A percentile compares a stretch with the other conserved stretches of the same genome.
Conservation (phyloP, 2,888 invertebrate species). For the Meganola albula region DNA sequence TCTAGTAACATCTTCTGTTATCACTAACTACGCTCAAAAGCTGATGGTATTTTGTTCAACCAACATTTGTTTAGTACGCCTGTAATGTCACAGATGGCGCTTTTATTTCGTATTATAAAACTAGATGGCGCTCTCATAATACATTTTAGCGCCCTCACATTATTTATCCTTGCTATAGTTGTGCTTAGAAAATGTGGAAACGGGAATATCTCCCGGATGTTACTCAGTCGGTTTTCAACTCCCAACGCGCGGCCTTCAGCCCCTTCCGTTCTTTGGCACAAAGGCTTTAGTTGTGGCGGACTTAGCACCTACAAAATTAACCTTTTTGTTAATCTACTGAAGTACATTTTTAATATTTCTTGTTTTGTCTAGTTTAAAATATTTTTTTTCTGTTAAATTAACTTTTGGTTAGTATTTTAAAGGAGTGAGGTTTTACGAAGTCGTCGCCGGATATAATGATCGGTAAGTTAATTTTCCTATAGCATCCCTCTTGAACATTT, state of each 20-base stretch:
- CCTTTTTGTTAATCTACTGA: slow-evolving; percentile 10
- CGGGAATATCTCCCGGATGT: slow-evolving; percentile 62
- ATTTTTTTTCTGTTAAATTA: slow-evolving; percentile 27
- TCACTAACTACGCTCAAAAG: no score
- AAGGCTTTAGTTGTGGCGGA: slow-evolving; percentile 28
- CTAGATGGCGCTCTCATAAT: slow-evolving; percentile 26
- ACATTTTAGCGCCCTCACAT: no score
- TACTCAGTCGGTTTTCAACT: slow-evolving; percentile 65
- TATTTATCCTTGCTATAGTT: slow-evolving; percentile 30
- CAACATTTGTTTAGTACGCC: no score
- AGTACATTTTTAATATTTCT: slow-evolving; percentile 1
- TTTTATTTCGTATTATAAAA: background rate
- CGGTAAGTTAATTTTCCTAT: slow-evolving; percentile 55
- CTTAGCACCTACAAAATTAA: no score
- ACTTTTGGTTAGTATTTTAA: slow-evolving; percentile 56
- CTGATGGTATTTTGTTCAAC: no score
- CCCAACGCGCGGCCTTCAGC: slow-evolving; percentile 50
- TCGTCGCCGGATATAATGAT: slow-evolving; percentile 62
- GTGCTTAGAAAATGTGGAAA: slow-evolving; percentile 46
- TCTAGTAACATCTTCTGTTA: no score
- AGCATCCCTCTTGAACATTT: no score
- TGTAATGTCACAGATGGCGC: background rate
- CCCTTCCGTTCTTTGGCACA: slow-evolving; percentile 15
- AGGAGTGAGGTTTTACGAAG: slow-evolving; percentile 48
- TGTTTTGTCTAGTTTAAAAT: slow-evolving; percentile 1